phyloP scores from a whole-genome alignment of 2,797 vertebrate genomes.

The Gymnoscopelus braueri region DNA sequence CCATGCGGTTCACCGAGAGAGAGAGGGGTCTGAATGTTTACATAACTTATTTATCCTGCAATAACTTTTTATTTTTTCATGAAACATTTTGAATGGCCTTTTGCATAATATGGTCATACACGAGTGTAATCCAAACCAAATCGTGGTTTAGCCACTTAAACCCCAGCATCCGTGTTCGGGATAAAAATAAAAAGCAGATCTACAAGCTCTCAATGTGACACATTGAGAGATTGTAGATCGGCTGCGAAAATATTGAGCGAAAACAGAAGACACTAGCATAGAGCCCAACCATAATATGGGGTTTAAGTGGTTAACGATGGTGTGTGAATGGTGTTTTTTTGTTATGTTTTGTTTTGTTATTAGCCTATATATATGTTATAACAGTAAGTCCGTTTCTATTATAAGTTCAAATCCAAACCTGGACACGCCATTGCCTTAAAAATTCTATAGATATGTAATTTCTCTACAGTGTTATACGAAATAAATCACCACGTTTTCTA shows the following conservation, averaged over 20 bases:
- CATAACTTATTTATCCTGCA: slow-evolving; percentile 73
- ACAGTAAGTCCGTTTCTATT: slow-evolving; percentile 43
- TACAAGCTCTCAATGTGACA: too few relatives aligned
- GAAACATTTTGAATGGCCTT: slow-evolving; percentile 45
- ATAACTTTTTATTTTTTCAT: slow-evolving; percentile 46
- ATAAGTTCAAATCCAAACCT: slow-evolving; percentile 53
- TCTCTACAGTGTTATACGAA: slow-evolving; percentile 49
- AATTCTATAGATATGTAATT: slow-evolving; percentile 43
- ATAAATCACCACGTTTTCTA: slow-evolving; percentile 51
- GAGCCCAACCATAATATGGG: too few relatives aligned
- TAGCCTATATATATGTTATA: slow-evolving; percentile 23
- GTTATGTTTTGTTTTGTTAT: background rate
- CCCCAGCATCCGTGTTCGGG: too few relatives aligned
- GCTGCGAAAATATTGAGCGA: too few relatives aligned
- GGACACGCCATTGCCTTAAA: slow-evolving; percentile 70
- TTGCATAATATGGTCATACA: slow-evolving; percentile 42
- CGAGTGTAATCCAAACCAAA: slow-evolving; percentile 62
- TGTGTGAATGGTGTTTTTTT: slow-evolving; percentile 59
- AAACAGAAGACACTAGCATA: too few relatives aligned
- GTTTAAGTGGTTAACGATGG: slow-evolving; percentile 23
- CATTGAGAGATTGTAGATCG: too few relatives aligned
- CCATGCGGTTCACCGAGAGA: background rate
- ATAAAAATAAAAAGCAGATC: too few relatives aligned
- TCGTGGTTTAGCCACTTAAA: slow-evolving; percentile 26
- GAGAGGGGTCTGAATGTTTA: slow-evolving; percentile 54